phyloP scores from a whole-genome alignment of 2,797 vertebrate genomes.

The Crocodylus rhombifer region DNA sequence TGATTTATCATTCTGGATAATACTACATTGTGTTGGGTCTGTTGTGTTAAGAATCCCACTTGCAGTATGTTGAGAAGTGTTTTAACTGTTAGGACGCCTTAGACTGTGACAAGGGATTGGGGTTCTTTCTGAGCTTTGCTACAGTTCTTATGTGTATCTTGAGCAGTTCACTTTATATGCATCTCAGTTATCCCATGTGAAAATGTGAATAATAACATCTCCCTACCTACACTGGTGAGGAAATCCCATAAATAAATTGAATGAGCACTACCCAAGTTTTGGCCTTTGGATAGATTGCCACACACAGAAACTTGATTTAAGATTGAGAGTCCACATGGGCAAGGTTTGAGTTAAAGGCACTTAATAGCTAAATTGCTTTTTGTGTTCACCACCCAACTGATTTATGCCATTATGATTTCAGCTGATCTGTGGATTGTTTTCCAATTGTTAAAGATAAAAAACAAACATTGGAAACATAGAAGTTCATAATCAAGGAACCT shows the following conservation, averaged over 20 bases:
- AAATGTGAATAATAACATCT: not conserved
- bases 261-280: not conserved
- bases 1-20: not conserved
- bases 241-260: not conserved
- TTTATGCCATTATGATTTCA: not conserved
- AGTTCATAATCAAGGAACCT: not conserved
- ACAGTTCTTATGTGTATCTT: not conserved
- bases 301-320: not conserved
- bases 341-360: not conserved
- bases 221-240: not conserved
- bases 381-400: not conserved
- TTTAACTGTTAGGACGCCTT: not conserved
- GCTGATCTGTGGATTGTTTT: not conserved
- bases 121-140: not conserved
- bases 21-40: not conserved
- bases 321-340: not conserved
- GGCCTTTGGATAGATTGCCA: not conserved
- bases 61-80: not conserved
- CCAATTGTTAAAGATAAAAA: not conserved
- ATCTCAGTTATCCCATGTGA: not conserved
- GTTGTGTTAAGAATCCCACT: not conserved
- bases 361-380: not conserved
- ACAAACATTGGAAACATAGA: not conserved
- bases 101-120: not conserved
- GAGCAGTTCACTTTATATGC: not conserved